These are phyloP conservation scores for Xenops minutus DNA, from an alignment of 2,797 vertebrate genomes.

Conservation along the genomic window DNA sequence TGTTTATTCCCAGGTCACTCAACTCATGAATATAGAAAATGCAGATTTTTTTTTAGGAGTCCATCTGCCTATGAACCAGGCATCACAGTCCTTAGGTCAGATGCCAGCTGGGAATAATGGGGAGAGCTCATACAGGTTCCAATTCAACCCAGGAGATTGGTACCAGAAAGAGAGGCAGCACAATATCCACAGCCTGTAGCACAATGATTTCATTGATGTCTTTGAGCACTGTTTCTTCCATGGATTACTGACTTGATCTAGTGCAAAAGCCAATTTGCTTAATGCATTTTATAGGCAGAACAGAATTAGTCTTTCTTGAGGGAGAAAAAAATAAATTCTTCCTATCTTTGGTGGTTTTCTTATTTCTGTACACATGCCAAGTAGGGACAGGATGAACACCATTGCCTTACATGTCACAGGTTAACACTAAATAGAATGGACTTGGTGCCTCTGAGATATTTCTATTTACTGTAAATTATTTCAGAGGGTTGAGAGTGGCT, in stretches of 20 bases:
- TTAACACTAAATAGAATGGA: neutral
- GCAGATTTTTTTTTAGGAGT: neutral
- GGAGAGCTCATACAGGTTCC: conserved; percentile 31
- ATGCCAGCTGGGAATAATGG: conserved; percentile 1
- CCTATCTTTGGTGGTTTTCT: neutral
- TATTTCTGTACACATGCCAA: neutral
- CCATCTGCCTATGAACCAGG: neutral
- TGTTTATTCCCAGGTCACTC: neutral
- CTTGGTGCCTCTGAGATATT: neutral
- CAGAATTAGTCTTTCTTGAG: neutral
- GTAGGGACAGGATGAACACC: neutral
- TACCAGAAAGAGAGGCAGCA: conserved; percentile 39
- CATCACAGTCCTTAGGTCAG: neutral
- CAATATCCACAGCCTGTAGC: neutral
- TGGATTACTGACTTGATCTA: conserved; percentile 7
- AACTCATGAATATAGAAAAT: neutral
- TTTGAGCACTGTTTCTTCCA: conserved; percentile 20
- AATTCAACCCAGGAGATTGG: conserved; percentile 38
- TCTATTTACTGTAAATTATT: neutral
- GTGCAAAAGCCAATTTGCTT: neutral
- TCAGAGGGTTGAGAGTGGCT: neutral
- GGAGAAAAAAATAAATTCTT: neutral
- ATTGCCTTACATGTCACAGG: neutral
- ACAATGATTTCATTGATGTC: conserved; percentile 49
- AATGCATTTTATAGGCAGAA: conserved; percentile 9